A percentile compares a stretch with the other conserved stretches of the same genome.
phyloP scores from a whole-genome alignment of 1,140 invertebrate species.

The Parasteatoda tepidariorum region DNA sequence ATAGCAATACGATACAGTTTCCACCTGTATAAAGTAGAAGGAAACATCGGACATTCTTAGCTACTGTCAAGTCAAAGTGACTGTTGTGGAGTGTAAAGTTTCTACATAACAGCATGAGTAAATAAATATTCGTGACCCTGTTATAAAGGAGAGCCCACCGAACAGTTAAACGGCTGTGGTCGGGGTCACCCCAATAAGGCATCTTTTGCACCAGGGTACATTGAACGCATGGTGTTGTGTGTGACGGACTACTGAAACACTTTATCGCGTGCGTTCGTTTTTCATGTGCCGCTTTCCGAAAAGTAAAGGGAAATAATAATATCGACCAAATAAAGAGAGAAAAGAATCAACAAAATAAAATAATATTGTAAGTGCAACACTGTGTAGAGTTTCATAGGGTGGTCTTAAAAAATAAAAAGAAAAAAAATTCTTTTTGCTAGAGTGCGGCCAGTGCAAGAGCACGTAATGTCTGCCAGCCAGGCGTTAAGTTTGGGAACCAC shows the following conservation, averaged over 20 bases:
- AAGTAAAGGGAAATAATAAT: slow-evolving; percentile 3
- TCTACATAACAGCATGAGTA: neutral
- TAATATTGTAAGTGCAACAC: neutral
- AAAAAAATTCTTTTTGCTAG: neutral
- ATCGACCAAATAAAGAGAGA: neutral
- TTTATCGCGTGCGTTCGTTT: slow-evolving; percentile 12
- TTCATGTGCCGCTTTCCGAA: neutral
- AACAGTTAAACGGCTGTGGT: neutral
- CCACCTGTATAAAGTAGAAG: too few species aligned
- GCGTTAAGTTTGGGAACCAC: slow-evolving; percentile 17
- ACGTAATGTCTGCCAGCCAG: slow-evolving; percentile 24
- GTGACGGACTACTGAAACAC: neutral
- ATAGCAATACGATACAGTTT: too few species aligned
- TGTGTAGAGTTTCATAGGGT: neutral
- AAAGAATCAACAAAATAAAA: neutral
- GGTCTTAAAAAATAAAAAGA: slow-evolving; percentile 3
- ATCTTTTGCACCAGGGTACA: neutral
- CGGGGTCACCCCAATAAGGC: neutral
- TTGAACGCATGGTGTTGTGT: neutral
- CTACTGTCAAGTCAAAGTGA: too few species aligned
- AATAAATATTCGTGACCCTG: neutral
- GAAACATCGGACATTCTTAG: too few species aligned
- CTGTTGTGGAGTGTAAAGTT: too few species aligned
- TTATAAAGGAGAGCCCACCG: neutral
- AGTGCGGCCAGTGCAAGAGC: neutral